These are phyloP conservation scores for Sepiola atlantica DNA, from an alignment of 2,888 invertebrate species.

Conservation along the genomic window DNA sequence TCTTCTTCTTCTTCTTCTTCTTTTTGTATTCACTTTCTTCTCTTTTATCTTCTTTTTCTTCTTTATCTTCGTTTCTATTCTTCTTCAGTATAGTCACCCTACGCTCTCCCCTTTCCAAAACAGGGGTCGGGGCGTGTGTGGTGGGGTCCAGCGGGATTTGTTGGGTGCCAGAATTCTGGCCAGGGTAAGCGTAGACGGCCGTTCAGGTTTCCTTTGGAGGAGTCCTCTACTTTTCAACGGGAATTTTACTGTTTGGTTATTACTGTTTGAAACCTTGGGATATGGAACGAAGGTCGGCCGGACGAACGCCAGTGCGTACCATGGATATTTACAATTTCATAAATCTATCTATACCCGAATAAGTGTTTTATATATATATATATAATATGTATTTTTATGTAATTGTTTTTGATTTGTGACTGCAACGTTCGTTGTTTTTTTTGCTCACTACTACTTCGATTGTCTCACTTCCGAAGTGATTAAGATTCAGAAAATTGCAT, in stretches of 20 bases:
- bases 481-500: too few species aligned
- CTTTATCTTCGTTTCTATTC: neutral
- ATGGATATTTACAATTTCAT: too few species aligned
- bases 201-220: neutral
- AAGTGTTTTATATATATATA: neutral
- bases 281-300: neutral
- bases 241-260: neutral
- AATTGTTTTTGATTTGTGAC: too few species aligned
- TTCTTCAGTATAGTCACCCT: neutral
- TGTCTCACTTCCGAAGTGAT: too few species aligned
- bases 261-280: neutral
- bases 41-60: neutral
- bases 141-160: neutral
- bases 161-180: conserved; percentile 22
- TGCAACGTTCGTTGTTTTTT: too few species aligned
- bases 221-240: neutral
- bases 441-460: too few species aligned
- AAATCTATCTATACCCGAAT: too few species aligned
- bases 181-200: neutral
- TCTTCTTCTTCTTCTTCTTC: neutral
- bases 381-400: neutral
- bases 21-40: too few species aligned
- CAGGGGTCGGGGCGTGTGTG: neutral
- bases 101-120: neutral
- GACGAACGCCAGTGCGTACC: neutral